Conservation (phyloP, 2,113 vertebrate species). For the Macquaria ambigua region DNA sequence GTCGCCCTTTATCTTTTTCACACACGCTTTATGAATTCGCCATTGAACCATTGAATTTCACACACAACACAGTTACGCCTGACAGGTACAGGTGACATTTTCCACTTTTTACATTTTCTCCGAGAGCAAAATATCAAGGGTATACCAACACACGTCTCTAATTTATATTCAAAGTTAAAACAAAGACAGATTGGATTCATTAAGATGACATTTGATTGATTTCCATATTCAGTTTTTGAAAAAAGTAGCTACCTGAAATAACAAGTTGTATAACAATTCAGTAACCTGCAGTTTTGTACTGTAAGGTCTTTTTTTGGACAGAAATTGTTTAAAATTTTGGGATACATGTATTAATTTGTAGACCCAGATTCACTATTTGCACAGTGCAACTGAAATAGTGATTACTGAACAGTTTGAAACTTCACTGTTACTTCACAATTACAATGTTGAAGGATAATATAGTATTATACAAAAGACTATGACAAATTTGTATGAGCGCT, state of each 20-base stretch:
- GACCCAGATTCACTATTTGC: not conserved
- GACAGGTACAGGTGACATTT: conserved; percentile 66
- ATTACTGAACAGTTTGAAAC: not conserved
- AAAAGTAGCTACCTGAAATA: conserved; percentile 1
- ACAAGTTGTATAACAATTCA: not conserved
- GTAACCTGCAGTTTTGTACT: not conserved
- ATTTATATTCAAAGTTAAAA: conserved; percentile 37
- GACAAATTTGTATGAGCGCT: no score
- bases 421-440: not conserved
- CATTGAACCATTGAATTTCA: conserved; percentile 52
- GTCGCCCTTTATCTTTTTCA: conserved; percentile 64
- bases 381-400: not conserved
- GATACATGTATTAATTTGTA: not conserved
- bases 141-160: conserved; percentile 1
- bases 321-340: no score
- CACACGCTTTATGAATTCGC: conserved; percentile 50
- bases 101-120: conserved; percentile 41
- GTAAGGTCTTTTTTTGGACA: not conserved
- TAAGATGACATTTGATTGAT: conserved; percentile 23
- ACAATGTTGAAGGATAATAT: not conserved
- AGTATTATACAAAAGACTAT: no score
- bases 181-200: conserved; percentile 32
- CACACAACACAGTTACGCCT: conserved; percentile 50
- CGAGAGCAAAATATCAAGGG: conserved; percentile 19
- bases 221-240: conserved; percentile 4